These are phyloP conservation scores for Sitta carolinensis DNA, from an alignment of 2,797 vertebrate genomes.

Conservation along the genomic window DNA sequence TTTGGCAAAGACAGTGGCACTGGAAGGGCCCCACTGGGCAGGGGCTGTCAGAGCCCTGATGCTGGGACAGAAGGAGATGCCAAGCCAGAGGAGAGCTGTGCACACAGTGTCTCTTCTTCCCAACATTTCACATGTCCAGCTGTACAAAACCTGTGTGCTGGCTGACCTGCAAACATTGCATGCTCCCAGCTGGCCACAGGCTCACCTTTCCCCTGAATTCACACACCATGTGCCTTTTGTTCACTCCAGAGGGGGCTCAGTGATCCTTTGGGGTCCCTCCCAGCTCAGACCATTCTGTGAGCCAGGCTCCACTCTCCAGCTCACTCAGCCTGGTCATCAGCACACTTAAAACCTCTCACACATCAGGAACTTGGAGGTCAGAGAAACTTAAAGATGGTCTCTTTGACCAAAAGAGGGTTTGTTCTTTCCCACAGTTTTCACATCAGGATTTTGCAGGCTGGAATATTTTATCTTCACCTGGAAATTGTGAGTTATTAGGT, in stretches of 20 bases:
- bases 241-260: accelerated
- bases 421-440: background rate
- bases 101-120: background rate
- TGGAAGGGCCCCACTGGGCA: background rate
- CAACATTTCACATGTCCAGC: accelerated
- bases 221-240: accelerated
- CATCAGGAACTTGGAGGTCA: background rate
- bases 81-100: background rate
- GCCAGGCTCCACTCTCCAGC: accelerated
- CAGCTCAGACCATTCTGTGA: background rate
- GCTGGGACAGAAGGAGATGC: background rate
- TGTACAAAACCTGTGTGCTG: background rate
- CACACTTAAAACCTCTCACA: background rate
- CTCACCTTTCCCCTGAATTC: background rate
- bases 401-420: background rate
- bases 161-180: background rate
- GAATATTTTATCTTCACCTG: slow-evolving; percentile 1
- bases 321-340: accelerated
- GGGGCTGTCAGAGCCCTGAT: background rate
- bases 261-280: background rate
- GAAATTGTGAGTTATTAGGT: slow-evolving; percentile 4
- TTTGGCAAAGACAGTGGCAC: background rate
- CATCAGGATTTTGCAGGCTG: background rate
- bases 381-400: background rate
- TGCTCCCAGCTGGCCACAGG: background rate